A percentile compares a stretch with the other conserved stretches of the same genome.
Evolutionary conservation across 2,888 invertebrate species (phyloP).

Genomic region (Scaptomyza cyrtandrae): DNA sequence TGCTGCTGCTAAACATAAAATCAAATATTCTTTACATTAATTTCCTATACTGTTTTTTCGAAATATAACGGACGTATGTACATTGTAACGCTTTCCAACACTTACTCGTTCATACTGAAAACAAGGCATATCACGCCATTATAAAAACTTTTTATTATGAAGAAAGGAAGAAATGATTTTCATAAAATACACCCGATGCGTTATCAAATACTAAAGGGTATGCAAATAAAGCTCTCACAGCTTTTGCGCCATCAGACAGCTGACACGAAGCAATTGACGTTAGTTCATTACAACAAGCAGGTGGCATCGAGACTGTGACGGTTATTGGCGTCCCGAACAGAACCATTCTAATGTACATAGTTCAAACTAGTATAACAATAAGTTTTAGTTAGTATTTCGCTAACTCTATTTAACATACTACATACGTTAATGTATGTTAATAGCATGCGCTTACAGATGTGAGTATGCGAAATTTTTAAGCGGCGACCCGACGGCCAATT

Average conservation of each 20-base stretch:
- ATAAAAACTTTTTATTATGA: neutral
- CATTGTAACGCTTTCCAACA: neutral
- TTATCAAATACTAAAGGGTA: neutral
- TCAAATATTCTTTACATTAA: neutral
- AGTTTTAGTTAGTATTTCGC: constrained; percentile 25
- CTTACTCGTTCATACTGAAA: neutral
- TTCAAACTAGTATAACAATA: constrained; percentile 39
- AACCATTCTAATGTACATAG: constrained; percentile 23
- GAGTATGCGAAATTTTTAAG: constrained; percentile 36
- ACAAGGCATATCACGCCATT: neutral
- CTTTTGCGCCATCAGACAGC: constrained; percentile 28
- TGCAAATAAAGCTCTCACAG: constrained; percentile 18
- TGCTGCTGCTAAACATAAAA: neutral
- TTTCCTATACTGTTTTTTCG: neutral
- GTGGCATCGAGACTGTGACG: constrained; percentile 15
- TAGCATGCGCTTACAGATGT: constrained; percentile 29
- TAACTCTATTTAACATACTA: constrained; percentile 6
- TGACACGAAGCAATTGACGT: constrained; percentile 33
- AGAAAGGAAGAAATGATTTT: no score
- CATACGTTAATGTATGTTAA: neutral
- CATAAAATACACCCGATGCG: neutral
- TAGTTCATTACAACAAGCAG: constrained; percentile 36
- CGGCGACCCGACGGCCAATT: constrained; percentile 15
- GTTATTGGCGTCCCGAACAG: constrained; percentile 17
- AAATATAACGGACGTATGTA: neutral